Evolutionary conservation across 2,113 vertebrate species (phyloP), one percentile per base, ranked within the genome.

Genomic region (Chionodraco myersi): DNA sequence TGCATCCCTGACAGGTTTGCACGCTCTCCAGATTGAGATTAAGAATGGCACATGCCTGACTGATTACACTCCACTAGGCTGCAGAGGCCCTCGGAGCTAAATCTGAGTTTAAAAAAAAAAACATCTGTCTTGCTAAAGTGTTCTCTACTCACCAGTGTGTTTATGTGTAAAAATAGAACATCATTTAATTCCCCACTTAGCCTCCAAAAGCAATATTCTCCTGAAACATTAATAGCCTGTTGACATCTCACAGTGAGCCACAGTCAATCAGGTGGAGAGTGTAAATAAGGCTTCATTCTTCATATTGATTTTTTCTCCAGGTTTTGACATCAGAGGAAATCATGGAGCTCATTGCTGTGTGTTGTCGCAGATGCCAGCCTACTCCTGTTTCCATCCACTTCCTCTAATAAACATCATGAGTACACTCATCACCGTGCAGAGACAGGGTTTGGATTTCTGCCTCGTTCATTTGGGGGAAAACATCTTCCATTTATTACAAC

Each of bases 241-340:
- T 92, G 87, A 88, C 86, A 85, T 80, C 75, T 84, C 47, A 70
- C 86, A 81, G 76, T n/a, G 68, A 88, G 72, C 63, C 48, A 15
- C 86, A 87, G 82, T 89, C 82, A 72, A 72, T 91, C 89, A 89
- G 87, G 83, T 89, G 59, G 60, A 58, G n/a, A 77, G 84, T 88
- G 84, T 89, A 86, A 90, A 87, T 91, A 89, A 87, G 84, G 79
- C 86, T 88, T 80, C 83, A 84, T 89, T 89, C 83, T 75, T 83
- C 77, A 71, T 80, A 94, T 94, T 86, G 93, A 94, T 93, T 94
- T 91, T 72, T 67, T 58, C 79, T 74, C 54, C 69, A 36, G 72
- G 81, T 82, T 86, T 90, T 91, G 89, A 92, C 90, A 92, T 88
- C 72, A 80, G 77, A 89, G 86, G 79, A 89, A 91, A 90, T 91